Evolutionary conservation across 53 echinoderm and acorn worm species (phyloP).

Genomic region (Temnopleurus reevesii): DNA sequence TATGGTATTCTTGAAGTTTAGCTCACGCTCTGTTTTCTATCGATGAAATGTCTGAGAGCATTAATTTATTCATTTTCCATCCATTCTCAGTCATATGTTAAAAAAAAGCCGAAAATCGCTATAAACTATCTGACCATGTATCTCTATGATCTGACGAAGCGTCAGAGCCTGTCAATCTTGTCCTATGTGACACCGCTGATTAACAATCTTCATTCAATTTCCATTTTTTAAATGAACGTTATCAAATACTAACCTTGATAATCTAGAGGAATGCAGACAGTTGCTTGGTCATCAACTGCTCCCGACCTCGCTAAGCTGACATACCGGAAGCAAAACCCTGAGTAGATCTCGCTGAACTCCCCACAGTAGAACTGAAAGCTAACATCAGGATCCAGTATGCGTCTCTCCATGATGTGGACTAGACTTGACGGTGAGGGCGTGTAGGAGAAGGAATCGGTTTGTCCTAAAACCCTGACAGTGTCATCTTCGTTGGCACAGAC

Average conservation of each 20-base stretch:
- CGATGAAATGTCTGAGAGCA: no score
- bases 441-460: conserved; percentile 59
- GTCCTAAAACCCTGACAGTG: conserved; percentile 56
- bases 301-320: conserved; percentile 77
- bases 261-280: conserved; percentile 65
- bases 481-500: conserved; percentile 63
- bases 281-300: conserved; percentile 70
- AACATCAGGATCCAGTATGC: conserved; percentile 28
- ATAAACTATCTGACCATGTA: no score
- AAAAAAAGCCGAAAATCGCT: no score
- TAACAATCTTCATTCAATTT: no score
- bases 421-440: conserved; percentile 21
- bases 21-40: no score
- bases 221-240: no score
- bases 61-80: no score
- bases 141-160: no score
- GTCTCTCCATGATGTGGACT: conserved; percentile 66
- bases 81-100: no score
- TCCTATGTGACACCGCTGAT: no score
- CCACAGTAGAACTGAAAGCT: conserved; percentile 59
- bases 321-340: conserved; percentile 86
- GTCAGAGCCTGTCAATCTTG: no score
- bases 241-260: conserved; percentile 12
- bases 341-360: conserved; percentile 60
- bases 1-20: no score